Evolutionary conservation across 1,140 invertebrate genomes (phyloP).

Genomic region (Lordiphosa mommai): DNA sequence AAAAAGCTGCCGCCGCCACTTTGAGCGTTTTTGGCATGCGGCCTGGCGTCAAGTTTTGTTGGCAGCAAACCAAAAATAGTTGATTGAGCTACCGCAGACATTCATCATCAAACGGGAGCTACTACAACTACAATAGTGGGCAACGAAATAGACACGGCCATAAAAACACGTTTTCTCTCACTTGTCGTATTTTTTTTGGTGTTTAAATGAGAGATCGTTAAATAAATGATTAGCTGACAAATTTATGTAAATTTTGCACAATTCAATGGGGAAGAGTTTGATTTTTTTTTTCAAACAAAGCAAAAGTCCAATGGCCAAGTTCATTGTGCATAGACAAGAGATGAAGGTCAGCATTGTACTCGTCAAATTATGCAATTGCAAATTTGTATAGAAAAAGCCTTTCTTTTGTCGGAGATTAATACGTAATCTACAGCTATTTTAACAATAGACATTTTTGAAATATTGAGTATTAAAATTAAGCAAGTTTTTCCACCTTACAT

Average conservation of each 20-base stretch:
- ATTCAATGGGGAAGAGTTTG: slow-evolving; percentile 5
- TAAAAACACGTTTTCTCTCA: background rate
- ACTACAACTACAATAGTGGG: slow-evolving; percentile 24
- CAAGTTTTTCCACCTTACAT: too few relatives aligned
- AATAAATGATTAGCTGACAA: slow-evolving; percentile 54
- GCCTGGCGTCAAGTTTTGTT: slow-evolving; percentile 30
- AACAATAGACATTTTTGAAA: too few relatives aligned
- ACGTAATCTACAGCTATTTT: slow-evolving; percentile 38
- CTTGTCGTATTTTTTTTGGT: background rate
- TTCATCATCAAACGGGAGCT: slow-evolving; percentile 21
- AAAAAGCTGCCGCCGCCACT: slow-evolving; percentile 59
- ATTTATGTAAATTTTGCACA: slow-evolving; percentile 42
- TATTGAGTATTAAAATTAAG: too few relatives aligned
- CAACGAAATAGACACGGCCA: slow-evolving; percentile 22
- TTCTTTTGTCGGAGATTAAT: slow-evolving; percentile 9
- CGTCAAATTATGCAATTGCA: slow-evolving; percentile 54
- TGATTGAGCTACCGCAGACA: slow-evolving; percentile 58
- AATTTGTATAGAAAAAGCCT: slow-evolving; percentile 17
- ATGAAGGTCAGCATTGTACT: slow-evolving; percentile 50
- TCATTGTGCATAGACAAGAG: slow-evolving; percentile 46
- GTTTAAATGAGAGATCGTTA: slow-evolving; percentile 34
- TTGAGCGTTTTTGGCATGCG: slow-evolving; percentile 69
- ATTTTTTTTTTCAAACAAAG: too few relatives aligned
- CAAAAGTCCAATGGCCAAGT: slow-evolving; percentile 58
- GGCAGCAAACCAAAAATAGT: slow-evolving; percentile 69